Evolutionary conservation across 2,797 vertebrate genomes (phyloP).

Genomic region (Muscicapa comitata): DNA sequence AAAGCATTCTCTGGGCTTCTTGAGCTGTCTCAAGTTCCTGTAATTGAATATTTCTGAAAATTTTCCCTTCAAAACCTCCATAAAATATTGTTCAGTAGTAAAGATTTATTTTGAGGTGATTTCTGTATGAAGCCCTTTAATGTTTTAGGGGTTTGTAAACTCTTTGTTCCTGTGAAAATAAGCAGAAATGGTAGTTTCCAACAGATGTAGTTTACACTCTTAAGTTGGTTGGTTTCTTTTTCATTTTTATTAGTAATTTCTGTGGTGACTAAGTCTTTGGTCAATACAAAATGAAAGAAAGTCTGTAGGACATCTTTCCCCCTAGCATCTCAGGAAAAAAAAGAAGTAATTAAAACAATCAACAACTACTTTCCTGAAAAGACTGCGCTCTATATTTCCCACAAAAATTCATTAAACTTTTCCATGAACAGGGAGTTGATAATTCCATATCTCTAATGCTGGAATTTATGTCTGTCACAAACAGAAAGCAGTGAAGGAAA

Average conservation of each 20-base stretch:
- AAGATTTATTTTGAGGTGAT: not conserved
- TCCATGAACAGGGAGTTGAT: not conserved
- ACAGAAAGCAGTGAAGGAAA: not conserved
- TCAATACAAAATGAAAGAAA: not conserved
- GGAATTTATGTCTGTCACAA: not conserved
- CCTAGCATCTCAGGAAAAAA: not conserved
- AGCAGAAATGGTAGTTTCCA: not conserved
- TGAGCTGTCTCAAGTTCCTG: not conserved
- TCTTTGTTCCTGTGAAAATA: not conserved
- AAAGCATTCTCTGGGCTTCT: not conserved
- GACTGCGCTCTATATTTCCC: not conserved
- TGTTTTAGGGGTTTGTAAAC: not conserved
- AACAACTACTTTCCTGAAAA: not conserved
- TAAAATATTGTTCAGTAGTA: not conserved
- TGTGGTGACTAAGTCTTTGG: not conserved
- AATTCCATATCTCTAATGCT: not conserved
- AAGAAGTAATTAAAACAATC: not conserved
- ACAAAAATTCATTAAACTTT: not conserved
- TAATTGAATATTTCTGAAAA: not conserved
- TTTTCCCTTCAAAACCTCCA: not conserved
- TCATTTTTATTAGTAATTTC: not conserved
- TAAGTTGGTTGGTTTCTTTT: not conserved
- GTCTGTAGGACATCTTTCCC: not conserved
- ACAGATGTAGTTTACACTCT: not conserved
- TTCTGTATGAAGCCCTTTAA: not conserved